Percentiles rank a stretch among this genome's conserved stretches.
Evolutionary conservation across 2,888 invertebrate genomes (phyloP).

Genomic region (Apoda limacodes): DNA sequence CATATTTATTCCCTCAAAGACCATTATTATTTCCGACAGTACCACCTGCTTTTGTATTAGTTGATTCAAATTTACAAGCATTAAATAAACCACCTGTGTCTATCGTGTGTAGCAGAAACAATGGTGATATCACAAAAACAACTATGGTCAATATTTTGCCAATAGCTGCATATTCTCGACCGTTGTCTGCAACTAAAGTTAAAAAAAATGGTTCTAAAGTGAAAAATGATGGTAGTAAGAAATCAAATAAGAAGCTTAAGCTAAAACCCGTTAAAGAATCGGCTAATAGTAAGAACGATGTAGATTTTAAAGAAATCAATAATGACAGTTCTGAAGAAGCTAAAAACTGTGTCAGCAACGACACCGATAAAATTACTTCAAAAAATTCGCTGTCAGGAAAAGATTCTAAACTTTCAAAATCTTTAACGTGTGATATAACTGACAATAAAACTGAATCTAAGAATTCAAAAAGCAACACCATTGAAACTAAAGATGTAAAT

Average conservation of each 20-base stretch:
- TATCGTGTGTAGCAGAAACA: slow-evolving; percentile 42
- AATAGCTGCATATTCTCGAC: slow-evolving; percentile 59
- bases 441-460: slow-evolving; percentile 4
- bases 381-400: slow-evolving; percentile 1
- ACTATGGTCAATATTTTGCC: slow-evolving; percentile 63
- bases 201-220: slow-evolving; percentile 39
- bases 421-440: too few species aligned
- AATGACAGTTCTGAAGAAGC: slow-evolving; percentile 8
- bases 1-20: slow-evolving; percentile 57
- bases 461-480: slow-evolving; percentile 9
- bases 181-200: slow-evolving; percentile 44
- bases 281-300: slow-evolving; percentile 18
- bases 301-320: slow-evolving; percentile 16
- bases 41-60: slow-evolving; percentile 50
- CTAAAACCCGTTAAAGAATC: slow-evolving; percentile 12
- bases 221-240: slow-evolving; percentile 30
- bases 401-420: too few species aligned
- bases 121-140: slow-evolving; percentile 53
- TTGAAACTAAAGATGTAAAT: slow-evolving; percentile 6
- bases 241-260: slow-evolving; percentile 27
- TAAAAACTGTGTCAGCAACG: slow-evolving; percentile 11
- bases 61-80: slow-evolving; percentile 46
- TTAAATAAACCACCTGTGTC: slow-evolving; percentile 40
- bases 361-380: slow-evolving; percentile 9
- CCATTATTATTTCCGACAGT: slow-evolving; percentile 48